These are phyloP conservation scores for Bombus confusus DNA, from an alignment of 1,140 invertebrate species.

Conservation along the genomic window DNA sequence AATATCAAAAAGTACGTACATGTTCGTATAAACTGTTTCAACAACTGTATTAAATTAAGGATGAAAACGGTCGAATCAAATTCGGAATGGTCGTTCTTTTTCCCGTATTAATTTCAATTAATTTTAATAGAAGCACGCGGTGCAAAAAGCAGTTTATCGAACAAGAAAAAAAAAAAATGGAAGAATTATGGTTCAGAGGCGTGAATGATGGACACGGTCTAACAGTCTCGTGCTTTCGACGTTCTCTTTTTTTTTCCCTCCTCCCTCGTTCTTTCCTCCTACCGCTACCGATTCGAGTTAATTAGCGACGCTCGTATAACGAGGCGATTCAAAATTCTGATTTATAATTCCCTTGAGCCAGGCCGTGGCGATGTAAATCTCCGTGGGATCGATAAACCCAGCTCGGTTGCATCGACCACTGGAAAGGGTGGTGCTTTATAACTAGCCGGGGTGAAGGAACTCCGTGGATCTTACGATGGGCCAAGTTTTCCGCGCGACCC, in stretches of 20 bases:
- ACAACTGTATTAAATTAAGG: too few relatives aligned
- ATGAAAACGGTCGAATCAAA: neutral
- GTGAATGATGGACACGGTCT: slow-evolving; percentile 35
- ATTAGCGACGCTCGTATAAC: slow-evolving; percentile 45
- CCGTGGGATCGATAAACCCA: slow-evolving; percentile 74
- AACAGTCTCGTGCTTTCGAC: neutral
- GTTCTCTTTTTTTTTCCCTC: neutral
- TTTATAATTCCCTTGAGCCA: slow-evolving; percentile 72
- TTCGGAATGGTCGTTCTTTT: neutral
- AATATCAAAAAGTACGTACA: too few relatives aligned
- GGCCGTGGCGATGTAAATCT: slow-evolving; percentile 76
- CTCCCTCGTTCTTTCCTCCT: too few relatives aligned
- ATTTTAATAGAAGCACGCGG: neutral
- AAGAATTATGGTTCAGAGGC: neutral
- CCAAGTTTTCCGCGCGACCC: slow-evolving; percentile 52
- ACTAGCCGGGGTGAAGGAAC: slow-evolving; percentile 79
- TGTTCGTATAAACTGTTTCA: too few relatives aligned
- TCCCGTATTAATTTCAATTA: neutral
- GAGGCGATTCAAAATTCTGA: slow-evolving; percentile 66
- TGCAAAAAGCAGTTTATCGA: neutral
- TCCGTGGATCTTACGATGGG: slow-evolving; percentile 68
- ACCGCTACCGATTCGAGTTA: slow-evolving; percentile 27
- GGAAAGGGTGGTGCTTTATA: slow-evolving; percentile 74
- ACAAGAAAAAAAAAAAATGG: neutral
- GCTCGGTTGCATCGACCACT: slow-evolving; percentile 64